Percentiles rank a stretch among this genome's conserved stretches.
Conservation (phyloP, 2,797 vertebrate species). For the Phoebastria nigripes region DNA sequence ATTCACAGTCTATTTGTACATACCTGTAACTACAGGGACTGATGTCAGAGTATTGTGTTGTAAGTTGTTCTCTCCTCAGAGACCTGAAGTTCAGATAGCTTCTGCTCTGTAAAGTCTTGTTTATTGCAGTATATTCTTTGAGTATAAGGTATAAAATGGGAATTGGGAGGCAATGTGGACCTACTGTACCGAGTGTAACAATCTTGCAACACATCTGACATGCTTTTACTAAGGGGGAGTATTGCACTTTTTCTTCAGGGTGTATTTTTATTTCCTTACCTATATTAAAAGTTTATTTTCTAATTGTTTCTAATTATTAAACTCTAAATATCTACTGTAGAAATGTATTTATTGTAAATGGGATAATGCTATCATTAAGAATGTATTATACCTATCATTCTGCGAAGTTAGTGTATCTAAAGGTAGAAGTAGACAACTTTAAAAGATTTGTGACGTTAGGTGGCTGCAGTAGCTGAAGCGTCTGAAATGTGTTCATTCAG, state of each 20-base stretch:
- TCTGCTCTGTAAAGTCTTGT: neutral
- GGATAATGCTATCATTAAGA: neutral
- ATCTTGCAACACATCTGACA: neutral
- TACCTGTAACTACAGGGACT: neutral
- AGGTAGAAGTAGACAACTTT: neutral
- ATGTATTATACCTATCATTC: neutral
- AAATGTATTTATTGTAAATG: neutral
- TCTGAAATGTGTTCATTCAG: neutral
- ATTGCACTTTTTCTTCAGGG: neutral
- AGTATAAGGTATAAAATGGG: neutral
- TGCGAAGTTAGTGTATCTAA: neutral
- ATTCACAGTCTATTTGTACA: neutral
- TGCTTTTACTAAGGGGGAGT: neutral
- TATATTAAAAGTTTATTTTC: neutral
- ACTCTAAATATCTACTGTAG: neutral
- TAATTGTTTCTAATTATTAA: neutral
- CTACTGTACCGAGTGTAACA: neutral
- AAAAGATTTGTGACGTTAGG: neutral
- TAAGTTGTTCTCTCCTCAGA: neutral
- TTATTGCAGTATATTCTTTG: neutral
- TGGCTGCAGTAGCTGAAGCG: neutral
- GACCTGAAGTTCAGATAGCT: neutral
- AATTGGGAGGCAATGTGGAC: neutral
- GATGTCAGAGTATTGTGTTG: neutral
- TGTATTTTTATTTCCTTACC: neutral